These are phyloP conservation scores for Epinephelus fuscoguttatus DNA, from an alignment of 2,113 vertebrate species.

Conservation along the genomic window DNA sequence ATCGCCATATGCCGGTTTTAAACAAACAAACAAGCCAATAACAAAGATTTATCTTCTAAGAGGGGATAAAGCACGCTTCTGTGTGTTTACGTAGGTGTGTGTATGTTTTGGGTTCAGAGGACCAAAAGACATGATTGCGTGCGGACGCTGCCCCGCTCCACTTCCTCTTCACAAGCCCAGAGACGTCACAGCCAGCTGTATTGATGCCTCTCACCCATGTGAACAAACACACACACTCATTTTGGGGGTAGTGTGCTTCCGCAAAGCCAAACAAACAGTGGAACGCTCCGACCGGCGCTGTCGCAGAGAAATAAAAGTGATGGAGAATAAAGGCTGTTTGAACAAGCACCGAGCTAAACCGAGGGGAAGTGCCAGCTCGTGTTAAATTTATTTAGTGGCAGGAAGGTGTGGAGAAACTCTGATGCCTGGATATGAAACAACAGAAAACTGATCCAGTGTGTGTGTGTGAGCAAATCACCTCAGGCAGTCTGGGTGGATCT, in stretches of 20 bases:
- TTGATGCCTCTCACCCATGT: constrained; percentile 42
- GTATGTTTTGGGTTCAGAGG: constrained; percentile 52
- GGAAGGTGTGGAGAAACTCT: constrained; percentile 8
- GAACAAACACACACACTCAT: constrained; percentile 18
- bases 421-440: constrained; percentile 29
- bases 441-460: constrained; percentile 40
- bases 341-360: not conserved
- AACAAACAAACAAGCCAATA: constrained; percentile 47
- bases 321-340: not conserved
- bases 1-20: constrained; percentile 19
- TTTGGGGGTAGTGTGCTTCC: constrained; percentile 18
- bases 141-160: constrained; percentile 53
- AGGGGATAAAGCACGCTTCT: not conserved
- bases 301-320: constrained; percentile 16
- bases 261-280: constrained; percentile 62
- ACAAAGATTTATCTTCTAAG: constrained; percentile 18
- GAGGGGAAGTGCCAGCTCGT: constrained; percentile 3
- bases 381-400: constrained; percentile 1
- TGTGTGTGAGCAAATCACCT: constrained; percentile 30
- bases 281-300: constrained; percentile 12
- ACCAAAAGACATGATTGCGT: constrained; percentile 58
- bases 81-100: constrained; percentile 6
- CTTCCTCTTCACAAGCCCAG: constrained; percentile 70
- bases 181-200: constrained; percentile 59
- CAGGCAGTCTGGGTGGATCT: constrained; percentile 59